Evolutionary conservation across 2,888 invertebrate genomes (phyloP), one percentile per base, ranked within the genome.

Genomic region (Dolichomitus sp.): DNA sequence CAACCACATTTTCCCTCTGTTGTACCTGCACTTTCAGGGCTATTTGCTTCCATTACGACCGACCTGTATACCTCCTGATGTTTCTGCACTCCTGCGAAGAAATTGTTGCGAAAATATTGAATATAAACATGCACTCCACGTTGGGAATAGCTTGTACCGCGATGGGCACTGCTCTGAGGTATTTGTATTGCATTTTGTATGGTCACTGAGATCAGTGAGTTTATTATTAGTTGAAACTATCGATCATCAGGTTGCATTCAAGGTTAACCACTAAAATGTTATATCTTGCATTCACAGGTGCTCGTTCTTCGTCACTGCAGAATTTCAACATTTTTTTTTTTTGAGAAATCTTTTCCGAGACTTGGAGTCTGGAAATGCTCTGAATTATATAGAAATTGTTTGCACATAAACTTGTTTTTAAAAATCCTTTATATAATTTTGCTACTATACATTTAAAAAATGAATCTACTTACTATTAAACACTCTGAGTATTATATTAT

Each of bases 71-170:
- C 52, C 23, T 66, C 59, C 19, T 33, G 48, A 57, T 40, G 57
- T 30, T 48, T 52, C 69, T 66, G 9, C 7, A 30, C 48, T 66
- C 54, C 66, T 2, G 1, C 40, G 40, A 78, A 78, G 54, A 65
- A 78, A 69, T 74, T 57, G 19, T 70, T 69, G 54, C 45, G 69
- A 57, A 74, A 81, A 63, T 42, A 74, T 52, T 40, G 68, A 80
- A 63, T 74, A 74, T 74, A 74, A 68, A 73, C 72, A 66, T 70
- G 33, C 72, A 33, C 78, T 66, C 12, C 23, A 45, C 14, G n/a
- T 66, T 27, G 14, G 37, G 0, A 27, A 54, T 2, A 27, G 4
- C 14, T 12, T 27, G 27, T 54, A 19, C 19, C 19, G 23, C 9
- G 1, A 4, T 50, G 50, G 7, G 3, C 11, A 4, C 1, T 17